phyloP scores from a whole-genome alignment of 2,797 vertebrate species.

The Crocidura indochinensis region DNA sequence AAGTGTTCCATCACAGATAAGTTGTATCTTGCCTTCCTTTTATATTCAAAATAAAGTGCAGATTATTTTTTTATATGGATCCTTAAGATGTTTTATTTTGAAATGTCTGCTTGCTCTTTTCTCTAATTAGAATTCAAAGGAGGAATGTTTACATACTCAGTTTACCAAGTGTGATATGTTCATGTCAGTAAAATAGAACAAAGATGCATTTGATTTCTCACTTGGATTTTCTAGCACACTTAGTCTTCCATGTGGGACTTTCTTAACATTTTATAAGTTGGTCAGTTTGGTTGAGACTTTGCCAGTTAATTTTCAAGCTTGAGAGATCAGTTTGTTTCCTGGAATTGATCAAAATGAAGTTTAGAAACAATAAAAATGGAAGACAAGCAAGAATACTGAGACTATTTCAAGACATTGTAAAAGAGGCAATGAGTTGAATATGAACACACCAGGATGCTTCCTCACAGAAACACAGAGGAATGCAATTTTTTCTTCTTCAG shows the following conservation, averaged over 20 bases:
- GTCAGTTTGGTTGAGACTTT: background rate
- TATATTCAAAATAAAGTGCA: background rate
- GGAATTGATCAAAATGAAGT: background rate
- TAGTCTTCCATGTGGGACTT: background rate
- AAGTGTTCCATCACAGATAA: fast-evolving
- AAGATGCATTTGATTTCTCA: background rate
- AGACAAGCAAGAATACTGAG: background rate
- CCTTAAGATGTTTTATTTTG: background rate
- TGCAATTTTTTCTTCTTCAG: constrained; percentile 39
- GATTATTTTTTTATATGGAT: background rate
- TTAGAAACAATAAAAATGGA: background rate
- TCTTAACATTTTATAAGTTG: background rate
- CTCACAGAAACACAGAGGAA: background rate
- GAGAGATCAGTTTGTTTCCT: background rate
- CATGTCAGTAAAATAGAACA: background rate
- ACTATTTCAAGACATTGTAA: constrained; percentile 52
- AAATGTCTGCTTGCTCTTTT: no score
- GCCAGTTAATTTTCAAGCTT: background rate
- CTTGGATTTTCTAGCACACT: background rate
- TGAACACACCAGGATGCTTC: constrained; percentile 45
- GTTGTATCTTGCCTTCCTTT: background rate
- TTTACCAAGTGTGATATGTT: background rate
- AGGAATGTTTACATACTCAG: background rate
- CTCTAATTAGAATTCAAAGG: background rate
- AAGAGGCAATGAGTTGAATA: background rate